A percentile compares a stretch with the other conserved stretches of the same genome.
Evolutionary conservation across 2,888 invertebrate genomes (phyloP).

Genomic region (Exocentrus adspersus): DNA sequence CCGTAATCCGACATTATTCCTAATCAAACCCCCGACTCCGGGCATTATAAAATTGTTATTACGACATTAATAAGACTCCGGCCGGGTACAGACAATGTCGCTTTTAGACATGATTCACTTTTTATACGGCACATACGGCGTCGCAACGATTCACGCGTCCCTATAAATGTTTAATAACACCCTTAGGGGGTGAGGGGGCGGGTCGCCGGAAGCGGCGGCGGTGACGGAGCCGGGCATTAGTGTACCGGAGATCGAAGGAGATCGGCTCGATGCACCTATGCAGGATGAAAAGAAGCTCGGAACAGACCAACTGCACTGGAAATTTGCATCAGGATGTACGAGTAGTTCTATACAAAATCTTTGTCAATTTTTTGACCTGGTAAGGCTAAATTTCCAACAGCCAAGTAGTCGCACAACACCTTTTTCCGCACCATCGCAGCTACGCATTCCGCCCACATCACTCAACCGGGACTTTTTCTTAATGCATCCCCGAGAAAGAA

Average conservation of each 20-base stretch:
- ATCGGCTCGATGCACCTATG: constrained; percentile 37
- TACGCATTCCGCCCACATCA: constrained; percentile 32
- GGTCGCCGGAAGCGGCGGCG: constrained; percentile 39
- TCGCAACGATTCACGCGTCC: constrained; percentile 36
- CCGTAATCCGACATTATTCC: neutral
- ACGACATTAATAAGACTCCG: constrained; percentile 18
- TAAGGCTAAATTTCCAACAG: no score
- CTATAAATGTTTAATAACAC: constrained; percentile 40
- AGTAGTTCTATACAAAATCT: no score
- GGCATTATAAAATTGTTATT: constrained; percentile 21
- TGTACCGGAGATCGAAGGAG: constrained; percentile 39
- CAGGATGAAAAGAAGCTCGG: constrained; percentile 13
- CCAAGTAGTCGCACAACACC: no score
- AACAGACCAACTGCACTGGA: neutral
- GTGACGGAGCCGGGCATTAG: constrained; percentile 20
- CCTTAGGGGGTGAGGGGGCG: constrained; percentile 30
- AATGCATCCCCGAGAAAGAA: constrained; percentile 32
- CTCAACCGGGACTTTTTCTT: constrained; percentile 39
- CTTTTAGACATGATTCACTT: constrained; percentile 30
- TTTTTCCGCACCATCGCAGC: constrained; percentile 20
- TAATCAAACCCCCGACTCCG: neutral
- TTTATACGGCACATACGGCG: constrained; percentile 29
- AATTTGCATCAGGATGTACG: no score
- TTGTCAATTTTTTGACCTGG: no score
- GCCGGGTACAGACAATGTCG: constrained; percentile 24